Conservation (phyloP, 2,113 vertebrate species). For the Phycodurus eques region DNA sequence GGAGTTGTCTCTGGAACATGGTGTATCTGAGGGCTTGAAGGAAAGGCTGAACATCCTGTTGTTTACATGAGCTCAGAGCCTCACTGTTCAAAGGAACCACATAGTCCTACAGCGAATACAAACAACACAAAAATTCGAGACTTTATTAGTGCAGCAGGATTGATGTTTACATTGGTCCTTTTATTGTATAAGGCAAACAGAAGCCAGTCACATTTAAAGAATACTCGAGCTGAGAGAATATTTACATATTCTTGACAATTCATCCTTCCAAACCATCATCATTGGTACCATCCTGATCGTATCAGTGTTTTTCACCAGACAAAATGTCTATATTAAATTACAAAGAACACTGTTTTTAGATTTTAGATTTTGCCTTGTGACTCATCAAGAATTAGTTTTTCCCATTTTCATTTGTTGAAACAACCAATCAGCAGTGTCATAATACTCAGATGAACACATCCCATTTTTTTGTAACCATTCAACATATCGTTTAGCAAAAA, state of each 20-base stretch:
- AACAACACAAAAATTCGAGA: not conserved
- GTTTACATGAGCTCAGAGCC: conserved; percentile 89
- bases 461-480: not conserved
- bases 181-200: not conserved
- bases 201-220: not conserved
- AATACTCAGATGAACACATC: not conserved
- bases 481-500: not conserved
- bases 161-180: not conserved
- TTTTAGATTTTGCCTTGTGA: too few relatives aligned
- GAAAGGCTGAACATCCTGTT: conserved; percentile 93
- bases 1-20: conserved; percentile 83
- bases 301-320: not conserved
- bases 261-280: not conserved
- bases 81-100: conserved; percentile 91
- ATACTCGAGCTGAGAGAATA: not conserved
- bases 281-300: not conserved
- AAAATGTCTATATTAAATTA: not conserved
- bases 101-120: conserved; percentile 77
- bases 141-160: not conserved
- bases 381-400: too few relatives aligned
- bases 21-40: conserved; percentile 93
- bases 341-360: too few relatives aligned
- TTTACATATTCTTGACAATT: not conserved
- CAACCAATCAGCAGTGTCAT: not conserved
- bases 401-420: not conserved